These are phyloP conservation scores for Apodemia duryi DNA, from an alignment of 2,888 invertebrate species.

Conservation along the genomic window DNA sequence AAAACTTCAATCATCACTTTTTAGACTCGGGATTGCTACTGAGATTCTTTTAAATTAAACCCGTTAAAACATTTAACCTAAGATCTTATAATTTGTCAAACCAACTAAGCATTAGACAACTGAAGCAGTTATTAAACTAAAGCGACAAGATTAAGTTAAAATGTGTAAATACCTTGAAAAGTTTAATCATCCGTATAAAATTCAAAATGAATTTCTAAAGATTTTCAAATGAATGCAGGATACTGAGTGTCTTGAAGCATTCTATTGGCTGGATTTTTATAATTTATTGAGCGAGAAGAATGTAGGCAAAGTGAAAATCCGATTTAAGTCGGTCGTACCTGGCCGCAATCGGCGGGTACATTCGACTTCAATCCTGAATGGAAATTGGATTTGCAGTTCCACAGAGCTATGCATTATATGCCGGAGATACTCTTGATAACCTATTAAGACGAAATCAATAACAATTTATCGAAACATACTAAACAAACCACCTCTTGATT, in stretches of 20 bases:
- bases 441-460: constrained; percentile 42
- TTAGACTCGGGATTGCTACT: too few species aligned
- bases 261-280: constrained; percentile 37
- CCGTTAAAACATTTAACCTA: too few species aligned
- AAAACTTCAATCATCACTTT: too few species aligned
- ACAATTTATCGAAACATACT: constrained; percentile 54
- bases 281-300: constrained; percentile 41
- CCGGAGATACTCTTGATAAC: constrained; percentile 40
- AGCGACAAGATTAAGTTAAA: too few species aligned
- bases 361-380: constrained; percentile 56
- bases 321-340: constrained; percentile 62
- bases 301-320: constrained; percentile 58
- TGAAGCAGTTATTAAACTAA: too few species aligned
- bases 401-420: constrained; percentile 59
- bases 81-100: too few species aligned
- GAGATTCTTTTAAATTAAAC: too few species aligned
- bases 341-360: constrained; percentile 65
- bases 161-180: neutral
- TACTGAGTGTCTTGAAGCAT: constrained; percentile 9
- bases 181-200: constrained; percentile 6
- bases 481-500: constrained; percentile 56
- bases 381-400: constrained; percentile 68
- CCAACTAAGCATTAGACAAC: too few species aligned
- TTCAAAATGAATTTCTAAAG: neutral
- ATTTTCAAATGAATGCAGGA: neutral